A percentile compares a stretch with the other conserved stretches of the same genome.
These are phyloP conservation scores for Drosophila repleta DNA, from an alignment of 1,140 invertebrate species.

Conservation along the genomic window DNA sequence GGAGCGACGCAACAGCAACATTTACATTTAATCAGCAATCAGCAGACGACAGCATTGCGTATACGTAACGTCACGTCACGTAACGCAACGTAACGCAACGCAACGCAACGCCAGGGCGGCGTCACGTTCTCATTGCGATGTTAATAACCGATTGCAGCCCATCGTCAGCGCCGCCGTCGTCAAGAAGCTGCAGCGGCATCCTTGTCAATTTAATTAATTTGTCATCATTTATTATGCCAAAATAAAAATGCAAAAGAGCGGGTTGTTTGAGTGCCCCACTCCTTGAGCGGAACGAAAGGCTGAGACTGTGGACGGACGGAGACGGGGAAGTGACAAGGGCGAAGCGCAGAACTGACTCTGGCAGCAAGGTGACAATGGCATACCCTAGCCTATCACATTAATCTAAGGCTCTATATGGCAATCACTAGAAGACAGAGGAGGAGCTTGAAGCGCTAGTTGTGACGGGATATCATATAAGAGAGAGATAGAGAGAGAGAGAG, in stretches of 20 bases:
- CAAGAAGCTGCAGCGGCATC: conserved; percentile 26
- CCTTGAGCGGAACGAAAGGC: too few species aligned
- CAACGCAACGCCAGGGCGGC: not conserved
- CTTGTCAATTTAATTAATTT: conserved; percentile 78
- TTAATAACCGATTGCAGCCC: conserved; percentile 47
- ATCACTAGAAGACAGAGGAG: too few species aligned
- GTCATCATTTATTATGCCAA: conserved; percentile 78
- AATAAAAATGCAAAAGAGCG: conserved; percentile 36
- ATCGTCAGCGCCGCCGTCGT: not conserved
- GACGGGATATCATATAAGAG: too few species aligned
- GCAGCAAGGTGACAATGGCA: too few species aligned
- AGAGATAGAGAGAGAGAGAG: too few species aligned
- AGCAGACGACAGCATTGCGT: conserved; percentile 30
- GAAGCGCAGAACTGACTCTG: too few species aligned
- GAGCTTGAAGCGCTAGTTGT: too few species aligned
- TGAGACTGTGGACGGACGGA: too few species aligned
- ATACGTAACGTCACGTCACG: conserved; percentile 29
- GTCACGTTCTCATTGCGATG: conserved; percentile 14
- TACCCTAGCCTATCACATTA: not conserved
- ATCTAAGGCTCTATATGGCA: too few species aligned
- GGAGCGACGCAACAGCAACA: conserved; percentile 6
- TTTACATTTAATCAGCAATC: conserved; percentile 44
- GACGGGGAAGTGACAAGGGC: too few species aligned
- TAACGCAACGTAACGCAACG: conserved; percentile 6
- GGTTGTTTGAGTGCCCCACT: too few species aligned